Base-by-base conservation (phyloP, 2,888 invertebrate genomes). In the Steinernema scapterisci region DNA sequence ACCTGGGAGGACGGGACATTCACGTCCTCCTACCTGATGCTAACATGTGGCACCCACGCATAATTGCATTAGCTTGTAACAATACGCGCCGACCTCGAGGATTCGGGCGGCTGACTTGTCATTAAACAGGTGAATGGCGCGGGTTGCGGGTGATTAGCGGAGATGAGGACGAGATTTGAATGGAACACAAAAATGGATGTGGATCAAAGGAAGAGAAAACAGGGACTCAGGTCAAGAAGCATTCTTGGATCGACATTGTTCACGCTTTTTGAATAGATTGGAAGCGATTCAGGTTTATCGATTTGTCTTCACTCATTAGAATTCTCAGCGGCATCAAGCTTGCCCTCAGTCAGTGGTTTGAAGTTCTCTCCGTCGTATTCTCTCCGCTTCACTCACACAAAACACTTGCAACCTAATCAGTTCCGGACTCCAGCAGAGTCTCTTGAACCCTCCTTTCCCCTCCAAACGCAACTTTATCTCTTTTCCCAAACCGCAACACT, bases 41-140 rank as follows among this genome's bases (percentile, higher is more conserved):
- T 31, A 63, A 31, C 63, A 63, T 63, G 63, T 63, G 63, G 63
- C 63, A 11, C 63, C 31, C 63, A 63, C 63, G 63, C 63, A 63
- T 63, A 63, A 63, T 63, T 63, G 63, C 63, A 63, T 63, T 63
- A 63, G 63, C 63, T 63, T 63, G 63, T 63, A 63, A 63, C 63
- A 63, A 63, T 63, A 38, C 31, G 54, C 25, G 63, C 31, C 63
- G 63, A 38, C 63, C 52, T 52, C 21, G 52, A 5, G 11, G 21
- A 2, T 5, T 38, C 38, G 38, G 48, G n/a, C 48, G 48, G 48
- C 27, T 16, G 63, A 63, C 63, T 63, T 63, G 16, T 63, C 31
- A 63, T 63, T 63, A 63, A 19, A 27, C 31, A 48, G 16, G 63
- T 63, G 16, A 31, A 63, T 63, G 63, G 54, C 21, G 23, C n/a